Evolutionary conservation across 2,888 invertebrate genomes (phyloP).

Genomic region (Pristionchus japonicus): DNA sequence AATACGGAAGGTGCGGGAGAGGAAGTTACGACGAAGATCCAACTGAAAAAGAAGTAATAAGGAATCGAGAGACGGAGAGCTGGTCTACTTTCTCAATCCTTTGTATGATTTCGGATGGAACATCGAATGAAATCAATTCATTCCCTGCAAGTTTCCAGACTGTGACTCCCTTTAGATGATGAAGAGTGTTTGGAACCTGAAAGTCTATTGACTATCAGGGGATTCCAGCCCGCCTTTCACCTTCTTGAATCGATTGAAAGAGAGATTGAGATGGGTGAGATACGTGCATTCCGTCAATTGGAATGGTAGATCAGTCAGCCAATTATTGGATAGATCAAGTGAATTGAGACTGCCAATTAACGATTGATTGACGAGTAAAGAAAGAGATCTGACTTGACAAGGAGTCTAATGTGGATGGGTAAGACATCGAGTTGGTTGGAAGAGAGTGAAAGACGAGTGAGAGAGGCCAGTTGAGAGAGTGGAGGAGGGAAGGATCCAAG

Average conservation of each 20-base stretch:
- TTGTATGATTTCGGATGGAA: constrained; percentile 17
- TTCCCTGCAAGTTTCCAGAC: constrained; percentile 44
- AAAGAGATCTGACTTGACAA: constrained; percentile 33
- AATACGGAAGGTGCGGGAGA: constrained; percentile 37
- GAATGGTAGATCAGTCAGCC: constrained; percentile 59
- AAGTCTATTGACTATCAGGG: too few species aligned
- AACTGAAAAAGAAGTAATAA: background rate
- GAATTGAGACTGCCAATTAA: constrained; percentile 51
- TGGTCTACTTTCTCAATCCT: constrained; percentile 17
- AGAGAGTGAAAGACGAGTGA: constrained; percentile 45
- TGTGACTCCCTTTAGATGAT: background rate
- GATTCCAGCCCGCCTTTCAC: too few species aligned
- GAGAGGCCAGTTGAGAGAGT: constrained; percentile 43
- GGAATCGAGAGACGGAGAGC: background rate
- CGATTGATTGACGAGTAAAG: background rate
- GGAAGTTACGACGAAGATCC: constrained; percentile 44
- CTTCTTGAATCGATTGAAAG: constrained; percentile 65
- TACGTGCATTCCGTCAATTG: constrained; percentile 56
- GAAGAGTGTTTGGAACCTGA: background rate
- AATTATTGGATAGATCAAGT: constrained; percentile 67
- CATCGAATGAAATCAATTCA: constrained; percentile 38
- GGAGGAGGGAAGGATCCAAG: constrained; percentile 47
- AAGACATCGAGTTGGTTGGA: constrained; percentile 31
- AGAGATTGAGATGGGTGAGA: constrained; percentile 60
- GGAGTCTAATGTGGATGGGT: constrained; percentile 42